phyloP scores from a whole-genome alignment of 1,140 invertebrate species.

The Sycophila sp. region DNA sequence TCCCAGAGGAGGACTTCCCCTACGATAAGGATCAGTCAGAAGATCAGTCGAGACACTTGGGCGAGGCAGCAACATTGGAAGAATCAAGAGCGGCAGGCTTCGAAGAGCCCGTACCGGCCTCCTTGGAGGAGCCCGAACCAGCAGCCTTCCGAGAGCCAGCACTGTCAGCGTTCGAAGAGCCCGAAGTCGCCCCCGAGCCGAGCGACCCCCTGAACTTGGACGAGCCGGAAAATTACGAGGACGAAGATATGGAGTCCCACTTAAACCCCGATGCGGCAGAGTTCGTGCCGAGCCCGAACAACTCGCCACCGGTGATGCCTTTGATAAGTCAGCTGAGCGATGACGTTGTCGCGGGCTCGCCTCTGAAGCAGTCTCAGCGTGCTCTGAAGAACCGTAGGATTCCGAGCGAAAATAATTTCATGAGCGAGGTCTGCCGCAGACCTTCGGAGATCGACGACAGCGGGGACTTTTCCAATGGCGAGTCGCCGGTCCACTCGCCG shows the following conservation, averaged over 20 bases:
- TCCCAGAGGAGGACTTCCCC: constrained; percentile 19
- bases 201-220: no score
- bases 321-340: constrained; percentile 61
- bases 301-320: constrained; percentile 54
- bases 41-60: not conserved
- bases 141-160: not conserved
- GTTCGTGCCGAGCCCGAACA: constrained; percentile 72
- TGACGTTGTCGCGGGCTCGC: constrained; percentile 71
- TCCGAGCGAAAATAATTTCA: constrained; percentile 73
- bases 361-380: constrained; percentile 66
- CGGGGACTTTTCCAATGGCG: constrained; percentile 64
- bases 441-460: constrained; percentile 70
- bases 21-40: not conserved
- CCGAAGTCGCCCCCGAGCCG: not conserved
- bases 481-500: constrained; percentile 42
- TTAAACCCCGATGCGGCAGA: constrained; percentile 79
- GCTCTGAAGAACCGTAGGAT: constrained; percentile 71
- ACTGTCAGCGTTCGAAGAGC: not conserved
- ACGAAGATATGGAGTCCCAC: constrained; percentile 74
- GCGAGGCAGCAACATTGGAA: no score
- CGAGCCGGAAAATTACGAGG: constrained; percentile 16
- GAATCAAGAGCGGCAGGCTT: not conserved
- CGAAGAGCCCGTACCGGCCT: not conserved
- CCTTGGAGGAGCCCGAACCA: not conserved
- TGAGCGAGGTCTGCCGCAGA: constrained; percentile 69